Evolutionary conservation across 2,888 invertebrate species (phyloP), one percentile per base, ranked within the genome.

Genomic region (Drosophila koepferae): DNA sequence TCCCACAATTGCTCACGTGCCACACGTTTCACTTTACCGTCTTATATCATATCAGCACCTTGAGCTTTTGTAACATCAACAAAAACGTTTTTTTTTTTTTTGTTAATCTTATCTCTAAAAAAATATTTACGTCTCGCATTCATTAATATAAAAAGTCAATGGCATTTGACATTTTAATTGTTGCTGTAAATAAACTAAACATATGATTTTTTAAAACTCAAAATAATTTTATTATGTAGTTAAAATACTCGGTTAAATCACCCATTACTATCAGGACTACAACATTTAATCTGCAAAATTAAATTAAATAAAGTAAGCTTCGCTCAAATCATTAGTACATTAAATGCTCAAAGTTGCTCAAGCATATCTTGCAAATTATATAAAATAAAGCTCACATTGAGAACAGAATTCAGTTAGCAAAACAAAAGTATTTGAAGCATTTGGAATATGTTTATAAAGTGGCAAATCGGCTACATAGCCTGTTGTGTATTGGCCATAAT

Each of bases 1-100:
- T 20, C 9, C 20, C 14, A 55, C 63, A 34, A 56, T 58, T 64
- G 10, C 55, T 73, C 80, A 69, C 81, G 77, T 83, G 74, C 60
- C 44, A 53, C 83, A 76, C 77, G 77, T 80, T 76, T 64, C 53
- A 60, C 38, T 51, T 14, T 36, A 23, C 36, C 12, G 18, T 20
- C 46, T n/a, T 9, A 59, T 18, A 65, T 54, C 44, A 55, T 78
- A 74, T 65, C 63, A 46, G 20, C 54, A n/a, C 31, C 31, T 62
- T 62, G 43, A 51, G n/a, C 28, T 18, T 4, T 16, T 51, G 20
- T 53, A 54, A 49, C 12, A 12, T 14, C 28, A 18, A 40, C 16
- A 53, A 53, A 18, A 8, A 0, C 8, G 1, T 16, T 31, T 41
- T 40, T 8, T 41, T n/a, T 41, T 40, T 14, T 41, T 9, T 14